Evolutionary conservation across 2,888 invertebrate species (phyloP).

Genomic region (Tachina lurida): DNA sequence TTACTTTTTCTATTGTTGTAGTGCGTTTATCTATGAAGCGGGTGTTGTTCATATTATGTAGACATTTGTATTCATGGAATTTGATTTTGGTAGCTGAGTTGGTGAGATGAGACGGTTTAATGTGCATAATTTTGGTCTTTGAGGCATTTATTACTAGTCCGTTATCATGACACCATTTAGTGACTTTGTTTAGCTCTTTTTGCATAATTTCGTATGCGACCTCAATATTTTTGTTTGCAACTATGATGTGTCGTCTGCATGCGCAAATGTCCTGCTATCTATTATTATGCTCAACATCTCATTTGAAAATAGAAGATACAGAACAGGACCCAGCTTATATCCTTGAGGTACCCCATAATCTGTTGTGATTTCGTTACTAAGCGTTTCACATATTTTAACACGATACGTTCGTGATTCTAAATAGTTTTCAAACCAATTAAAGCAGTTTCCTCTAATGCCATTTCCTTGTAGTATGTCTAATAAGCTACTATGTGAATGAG

Average conservation of each 20-base stretch:
- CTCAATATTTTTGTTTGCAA: too few relatives aligned
- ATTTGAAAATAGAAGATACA: background rate
- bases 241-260: background rate
- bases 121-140: conserved; percentile 10
- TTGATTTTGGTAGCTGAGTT: too few relatives aligned
- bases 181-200: background rate
- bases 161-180: background rate
- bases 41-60: too few relatives aligned
- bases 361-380: background rate
- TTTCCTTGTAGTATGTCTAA: background rate
- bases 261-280: background rate
- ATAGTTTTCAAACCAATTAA: background rate
- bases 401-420: background rate
- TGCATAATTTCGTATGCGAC: too few relatives aligned
- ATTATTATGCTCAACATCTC: background rate
- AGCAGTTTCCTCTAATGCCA: background rate
- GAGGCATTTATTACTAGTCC: background rate
- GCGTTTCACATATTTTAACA: background rate
- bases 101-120: background rate
- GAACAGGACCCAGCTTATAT: too few relatives aligned
- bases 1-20: too few relatives aligned
- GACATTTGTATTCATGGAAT: too few relatives aligned
- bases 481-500: background rate
- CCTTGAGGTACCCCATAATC: background rate
- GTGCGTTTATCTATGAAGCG: too few relatives aligned